Evolutionary conservation across 2,888 invertebrate genomes (phyloP).

Genomic region (Lasioglossum lativentre): DNA sequence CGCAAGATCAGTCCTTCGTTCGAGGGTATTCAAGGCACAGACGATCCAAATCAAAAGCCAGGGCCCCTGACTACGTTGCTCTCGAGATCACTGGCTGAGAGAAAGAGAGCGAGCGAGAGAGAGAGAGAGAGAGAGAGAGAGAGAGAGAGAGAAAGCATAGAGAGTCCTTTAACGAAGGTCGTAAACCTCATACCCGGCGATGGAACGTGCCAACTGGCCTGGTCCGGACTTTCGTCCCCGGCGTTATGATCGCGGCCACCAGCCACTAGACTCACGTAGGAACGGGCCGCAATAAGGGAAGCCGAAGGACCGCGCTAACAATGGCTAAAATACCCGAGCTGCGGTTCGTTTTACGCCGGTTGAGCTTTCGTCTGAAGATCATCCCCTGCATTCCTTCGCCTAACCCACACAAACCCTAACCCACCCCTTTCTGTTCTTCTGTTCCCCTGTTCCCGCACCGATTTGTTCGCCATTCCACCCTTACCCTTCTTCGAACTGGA

Average conservation of each 20-base stretch:
- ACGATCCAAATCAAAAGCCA: conserved; percentile 49
- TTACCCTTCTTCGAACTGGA: background rate
- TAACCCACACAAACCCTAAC: background rate
- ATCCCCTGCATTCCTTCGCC: background rate
- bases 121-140: background rate
- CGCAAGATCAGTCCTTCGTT: conserved; percentile 44
- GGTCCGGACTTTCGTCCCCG: background rate
- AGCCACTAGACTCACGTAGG: conserved; percentile 19
- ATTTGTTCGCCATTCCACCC: background rate
- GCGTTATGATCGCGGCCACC: conserved; percentile 25
- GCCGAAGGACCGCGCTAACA: conserved; percentile 50
- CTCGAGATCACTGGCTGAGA: background rate
- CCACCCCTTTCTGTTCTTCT: too few relatives aligned
- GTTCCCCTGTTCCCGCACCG: background rate
- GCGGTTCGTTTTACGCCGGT: conserved; percentile 59
- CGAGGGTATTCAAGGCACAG: conserved; percentile 40
- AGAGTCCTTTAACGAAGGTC: conserved; percentile 46
- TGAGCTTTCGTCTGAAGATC: conserved; percentile 40
- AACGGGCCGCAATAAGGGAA: conserved; percentile 33
- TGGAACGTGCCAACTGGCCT: conserved; percentile 51
- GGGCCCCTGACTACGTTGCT: background rate
- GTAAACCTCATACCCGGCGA: conserved; percentile 28
- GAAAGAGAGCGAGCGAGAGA: background rate
- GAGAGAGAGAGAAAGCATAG: background rate
- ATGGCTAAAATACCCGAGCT: conserved; percentile 51